Percentiles rank a stretch among this genome's conserved stretches.
phyloP scores from a whole-genome alignment of 2,113 vertebrate species.

The Phycodurus eques region DNA sequence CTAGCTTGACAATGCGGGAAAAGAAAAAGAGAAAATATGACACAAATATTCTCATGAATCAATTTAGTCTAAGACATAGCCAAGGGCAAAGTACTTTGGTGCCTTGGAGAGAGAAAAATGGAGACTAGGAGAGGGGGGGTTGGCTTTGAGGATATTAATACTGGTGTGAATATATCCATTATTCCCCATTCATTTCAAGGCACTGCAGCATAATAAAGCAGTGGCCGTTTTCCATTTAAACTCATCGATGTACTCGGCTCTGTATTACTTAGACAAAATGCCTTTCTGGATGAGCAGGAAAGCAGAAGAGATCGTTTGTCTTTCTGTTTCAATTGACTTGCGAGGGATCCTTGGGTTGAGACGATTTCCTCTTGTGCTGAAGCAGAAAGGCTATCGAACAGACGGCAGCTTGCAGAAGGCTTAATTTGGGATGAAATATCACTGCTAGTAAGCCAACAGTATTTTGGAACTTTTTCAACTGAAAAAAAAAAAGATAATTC shows the following conservation, averaged over 20 bases:
- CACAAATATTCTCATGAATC: conserved; percentile 80
- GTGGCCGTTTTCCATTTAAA: conserved; percentile 67
- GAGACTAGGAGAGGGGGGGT: conserved; percentile 56
- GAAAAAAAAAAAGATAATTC: not conserved
- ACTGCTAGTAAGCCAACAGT: not conserved
- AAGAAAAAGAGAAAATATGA: conserved; percentile 74
- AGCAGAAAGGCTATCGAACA: conserved; percentile 16
- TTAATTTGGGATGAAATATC: conserved; percentile 10
- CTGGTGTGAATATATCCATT: conserved; percentile 75
- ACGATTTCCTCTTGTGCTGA: conserved; percentile 38
- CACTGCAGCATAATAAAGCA: conserved; percentile 69
- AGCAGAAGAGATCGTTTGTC: conserved; percentile 67
- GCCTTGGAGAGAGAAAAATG: conserved; percentile 67
- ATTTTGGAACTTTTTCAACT: not conserved
- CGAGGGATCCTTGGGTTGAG: conserved; percentile 40
- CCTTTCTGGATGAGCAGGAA: conserved; percentile 58
- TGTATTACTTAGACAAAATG: conserved; percentile 67
- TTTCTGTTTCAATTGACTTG: conserved; percentile 57
- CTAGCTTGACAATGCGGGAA: conserved; percentile 71
- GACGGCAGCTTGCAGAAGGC: conserved; percentile 25
- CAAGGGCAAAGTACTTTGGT: conserved; percentile 76
- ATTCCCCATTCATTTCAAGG: conserved; percentile 72
- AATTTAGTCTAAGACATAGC: conserved; percentile 76
- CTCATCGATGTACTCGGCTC: conserved; percentile 55
- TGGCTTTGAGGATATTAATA: conserved; percentile 77